Base-by-base conservation (phyloP, 2,888 invertebrate genomes). In the Nasonia oneida region DNA sequence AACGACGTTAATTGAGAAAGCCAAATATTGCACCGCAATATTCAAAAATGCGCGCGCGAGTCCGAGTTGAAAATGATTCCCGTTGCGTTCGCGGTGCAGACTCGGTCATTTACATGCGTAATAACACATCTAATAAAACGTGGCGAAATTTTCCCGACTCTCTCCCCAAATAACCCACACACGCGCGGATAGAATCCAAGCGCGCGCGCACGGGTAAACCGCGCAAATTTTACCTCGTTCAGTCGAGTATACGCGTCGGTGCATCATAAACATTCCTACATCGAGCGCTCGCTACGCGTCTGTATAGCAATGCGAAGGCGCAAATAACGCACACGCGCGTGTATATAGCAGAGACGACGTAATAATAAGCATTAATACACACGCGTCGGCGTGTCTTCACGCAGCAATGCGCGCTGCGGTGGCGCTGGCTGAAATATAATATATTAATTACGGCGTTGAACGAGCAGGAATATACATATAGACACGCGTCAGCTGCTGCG, bases 341-440 rank as follows among this genome's bases (percentile, higher is more conserved):
- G 70, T 37, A 37, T 37, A 37, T 37, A 37, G 37, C 4, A 37
- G 37, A 61, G 61, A 57, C 73, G 78, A 83, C 79, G 33, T 73
- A 79, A 83, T 79, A 83, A 64, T 83, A 79, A 74, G n/a, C 64
- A 71, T 77, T 83, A 83, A 83, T 77, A 77, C 29, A 29, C 29
- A 1, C 71, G 42, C 77, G 53, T 76, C 12, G 29, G 29, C 73
- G 18, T 53, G 64, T 37, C 78, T 33, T 67, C 23, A 50, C 64
- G 47, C 53, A n/a, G 57, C 57, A 39, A 37, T 76, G 5, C 29
- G 29, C 1, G 29, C 29, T 1, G 29, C 29, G 29, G 29, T 29
- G 29, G 29, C 29, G 37, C 73, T 15, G 33, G 64, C 53, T 14
- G n/a, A 71, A 70, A 70, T 70, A 57, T 76, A 70, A 70, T 77